Conservation (phyloP, 2,113 vertebrate species). For the Morone chrysops region DNA sequence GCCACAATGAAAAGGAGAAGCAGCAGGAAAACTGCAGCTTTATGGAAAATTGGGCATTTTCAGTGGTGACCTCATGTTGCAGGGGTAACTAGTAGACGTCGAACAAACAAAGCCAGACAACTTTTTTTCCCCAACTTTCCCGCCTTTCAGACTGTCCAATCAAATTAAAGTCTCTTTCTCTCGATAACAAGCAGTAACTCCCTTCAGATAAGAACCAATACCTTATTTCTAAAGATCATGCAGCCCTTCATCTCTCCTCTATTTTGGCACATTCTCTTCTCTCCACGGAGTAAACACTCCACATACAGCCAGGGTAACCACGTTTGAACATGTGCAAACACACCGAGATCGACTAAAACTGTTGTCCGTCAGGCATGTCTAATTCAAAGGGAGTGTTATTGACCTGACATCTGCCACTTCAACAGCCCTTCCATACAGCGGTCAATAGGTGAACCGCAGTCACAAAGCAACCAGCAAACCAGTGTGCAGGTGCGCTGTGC, state of each 20-base stretch:
- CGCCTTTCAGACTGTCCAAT: not conserved
- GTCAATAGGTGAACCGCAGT: slow-evolving; percentile 1
- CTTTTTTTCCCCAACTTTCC: too few species aligned
- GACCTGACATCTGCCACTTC: slow-evolving; percentile 38
- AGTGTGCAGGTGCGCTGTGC: not conserved
- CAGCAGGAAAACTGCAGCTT: not conserved
- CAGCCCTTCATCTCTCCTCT: not conserved
- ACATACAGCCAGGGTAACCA: slow-evolving; percentile 46
- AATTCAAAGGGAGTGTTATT: slow-evolving; percentile 38
- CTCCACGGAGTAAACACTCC: slow-evolving; percentile 60
- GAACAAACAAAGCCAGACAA: not conserved
- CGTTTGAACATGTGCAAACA: slow-evolving; percentile 45
- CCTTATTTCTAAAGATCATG: not conserved
- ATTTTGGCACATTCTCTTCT: slow-evolving; percentile 11
- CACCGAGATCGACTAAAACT: slow-evolving; percentile 25
- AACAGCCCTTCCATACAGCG: not conserved
- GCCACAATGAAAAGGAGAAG: not conserved
- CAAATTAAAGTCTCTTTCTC: not conserved
- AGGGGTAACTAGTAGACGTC: not conserved
- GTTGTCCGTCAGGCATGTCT: slow-evolving; percentile 38
- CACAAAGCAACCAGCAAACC: not conserved
- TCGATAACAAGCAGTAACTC: not conserved
- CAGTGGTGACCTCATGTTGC: not conserved
- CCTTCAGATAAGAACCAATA: too few species aligned
- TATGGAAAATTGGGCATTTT: not conserved